Percentiles rank a stretch among this genome's conserved stretches.
Evolutionary conservation across 2,888 invertebrate genomes (phyloP).

Genomic region (Diachrysia chrysitis): DNA sequence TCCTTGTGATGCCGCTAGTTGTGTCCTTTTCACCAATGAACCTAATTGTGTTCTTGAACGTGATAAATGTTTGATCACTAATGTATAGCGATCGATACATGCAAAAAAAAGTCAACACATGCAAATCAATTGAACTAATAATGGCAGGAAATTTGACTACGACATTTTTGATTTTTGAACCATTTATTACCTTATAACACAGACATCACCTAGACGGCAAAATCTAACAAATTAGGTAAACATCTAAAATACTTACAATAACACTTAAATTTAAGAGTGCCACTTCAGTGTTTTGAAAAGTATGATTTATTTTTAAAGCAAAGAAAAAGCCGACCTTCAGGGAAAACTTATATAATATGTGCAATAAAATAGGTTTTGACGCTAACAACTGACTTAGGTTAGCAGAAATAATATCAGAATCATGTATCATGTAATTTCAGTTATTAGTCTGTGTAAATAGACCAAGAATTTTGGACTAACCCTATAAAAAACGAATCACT

Average conservation of each 20-base stretch:
- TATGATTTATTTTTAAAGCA: neutral
- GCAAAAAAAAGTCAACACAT: slow-evolving; percentile 73
- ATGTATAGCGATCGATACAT: slow-evolving; percentile 69
- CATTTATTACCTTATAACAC: slow-evolving; percentile 69
- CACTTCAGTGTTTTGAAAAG: slow-evolving; percentile 47
- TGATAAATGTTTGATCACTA: slow-evolving; percentile 62
- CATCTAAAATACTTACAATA: slow-evolving; percentile 54
- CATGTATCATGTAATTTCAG: no score
- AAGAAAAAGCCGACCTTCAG: neutral
- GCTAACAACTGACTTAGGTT: neutral
- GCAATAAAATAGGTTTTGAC: neutral
- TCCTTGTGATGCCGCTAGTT: slow-evolving; percentile 63
- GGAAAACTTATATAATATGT: neutral
- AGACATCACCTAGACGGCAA: slow-evolving; percentile 71
- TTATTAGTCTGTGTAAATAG: no score
- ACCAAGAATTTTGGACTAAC: neutral
- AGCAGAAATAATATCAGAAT: no score
- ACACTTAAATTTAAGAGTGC: slow-evolving; percentile 56
- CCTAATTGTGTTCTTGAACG: slow-evolving; percentile 59
- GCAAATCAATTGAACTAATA: slow-evolving; percentile 69
- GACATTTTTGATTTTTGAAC: slow-evolving; percentile 58
- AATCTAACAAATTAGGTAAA: slow-evolving; percentile 66
- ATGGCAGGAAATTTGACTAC: slow-evolving; percentile 63
- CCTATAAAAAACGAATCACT: slow-evolving; percentile 43
- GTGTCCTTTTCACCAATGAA: slow-evolving; percentile 66